A percentile compares a stretch with the other conserved stretches of the same genome.
Conservation (phyloP, 1,140 invertebrate species). For the Leptoteleia sp. region DNA sequence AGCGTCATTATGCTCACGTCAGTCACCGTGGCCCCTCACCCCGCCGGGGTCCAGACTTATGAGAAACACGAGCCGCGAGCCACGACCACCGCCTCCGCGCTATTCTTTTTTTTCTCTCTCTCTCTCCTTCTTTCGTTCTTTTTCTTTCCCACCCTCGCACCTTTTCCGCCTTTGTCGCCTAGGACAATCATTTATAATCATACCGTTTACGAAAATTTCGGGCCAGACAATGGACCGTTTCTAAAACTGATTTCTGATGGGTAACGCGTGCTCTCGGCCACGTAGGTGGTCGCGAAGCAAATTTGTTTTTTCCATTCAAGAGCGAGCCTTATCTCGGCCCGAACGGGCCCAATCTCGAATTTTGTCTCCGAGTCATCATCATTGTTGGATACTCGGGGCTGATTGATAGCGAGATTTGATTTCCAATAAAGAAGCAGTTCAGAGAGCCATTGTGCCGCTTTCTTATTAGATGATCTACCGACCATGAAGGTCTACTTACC, state of each 20-base stretch:
- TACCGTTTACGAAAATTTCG: conserved; percentile 62
- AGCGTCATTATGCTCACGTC: too few relatives aligned
- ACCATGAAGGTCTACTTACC: conserved; percentile 15
- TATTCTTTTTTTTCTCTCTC: conserved; percentile 22
- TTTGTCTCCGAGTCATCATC: conserved; percentile 41
- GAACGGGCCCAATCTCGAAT: conserved; percentile 51
- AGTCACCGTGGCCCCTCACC: too few relatives aligned
- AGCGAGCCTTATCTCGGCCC: conserved; percentile 23
- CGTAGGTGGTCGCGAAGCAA: conserved; percentile 7
- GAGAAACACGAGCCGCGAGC: conserved; percentile 73
- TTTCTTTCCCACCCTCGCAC: conserved; percentile 11
- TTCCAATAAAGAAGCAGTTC: conserved; percentile 9
- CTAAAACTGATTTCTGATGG: conserved; percentile 30
- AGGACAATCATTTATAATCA: conserved; percentile 75
- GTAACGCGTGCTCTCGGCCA: background rate
- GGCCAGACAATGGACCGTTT: conserved; percentile 45
- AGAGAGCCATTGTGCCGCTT: conserved; percentile 8
- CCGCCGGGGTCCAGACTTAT: too few relatives aligned
- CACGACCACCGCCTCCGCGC: conserved; percentile 66
- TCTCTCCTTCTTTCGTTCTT: background rate
- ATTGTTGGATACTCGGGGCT: background rate
- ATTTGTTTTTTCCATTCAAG: conserved; percentile 61
- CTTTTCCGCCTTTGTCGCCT: conserved; percentile 39
- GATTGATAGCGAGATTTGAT: conserved; percentile 42
- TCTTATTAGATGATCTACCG: background rate